Evolutionary conservation across 1,140 invertebrate genomes (phyloP).

Genomic region (Hestina assimilis): DNA sequence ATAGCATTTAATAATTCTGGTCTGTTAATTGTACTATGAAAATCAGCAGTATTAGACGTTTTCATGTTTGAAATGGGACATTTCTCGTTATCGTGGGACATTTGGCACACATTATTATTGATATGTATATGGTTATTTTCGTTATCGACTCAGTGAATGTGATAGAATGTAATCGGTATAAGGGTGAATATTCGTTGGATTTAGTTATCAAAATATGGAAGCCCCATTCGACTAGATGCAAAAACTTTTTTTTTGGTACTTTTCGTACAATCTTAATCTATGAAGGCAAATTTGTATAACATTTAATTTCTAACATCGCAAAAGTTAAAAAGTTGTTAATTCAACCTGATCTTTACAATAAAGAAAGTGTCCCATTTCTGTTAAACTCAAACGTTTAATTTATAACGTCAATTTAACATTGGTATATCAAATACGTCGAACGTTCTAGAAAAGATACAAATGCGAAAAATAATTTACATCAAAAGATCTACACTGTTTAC

Average conservation of each 20-base stretch:
- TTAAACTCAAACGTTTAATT: slow-evolving; percentile 2
- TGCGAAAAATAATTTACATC: background rate
- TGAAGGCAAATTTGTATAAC: slow-evolving; percentile 8
- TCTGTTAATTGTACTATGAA: background rate
- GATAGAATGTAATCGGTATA: background rate
- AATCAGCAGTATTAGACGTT: slow-evolving; percentile 9
- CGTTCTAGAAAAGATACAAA: background rate
- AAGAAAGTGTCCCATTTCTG: slow-evolving; percentile 45
- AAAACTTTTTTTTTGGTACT: too few relatives aligned
- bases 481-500: background rate
- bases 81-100: slow-evolving; percentile 32
- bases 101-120: slow-evolving; percentile 51
- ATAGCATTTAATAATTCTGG: background rate
- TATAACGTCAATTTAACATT: background rate
- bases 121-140: slow-evolving; percentile 34
- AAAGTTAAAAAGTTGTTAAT: too few relatives aligned
- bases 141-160: too few relatives aligned
- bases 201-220: slow-evolving; percentile 42
- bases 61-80: slow-evolving; percentile 43
- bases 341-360: background rate
- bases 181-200: too few relatives aligned
- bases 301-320: slow-evolving; percentile 9
- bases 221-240: slow-evolving; percentile 26
- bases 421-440: background rate
- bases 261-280: slow-evolving; percentile 14